Conservation (phyloP, 2,888 invertebrate genomes). For the Exocentrus adspersus region DNA sequence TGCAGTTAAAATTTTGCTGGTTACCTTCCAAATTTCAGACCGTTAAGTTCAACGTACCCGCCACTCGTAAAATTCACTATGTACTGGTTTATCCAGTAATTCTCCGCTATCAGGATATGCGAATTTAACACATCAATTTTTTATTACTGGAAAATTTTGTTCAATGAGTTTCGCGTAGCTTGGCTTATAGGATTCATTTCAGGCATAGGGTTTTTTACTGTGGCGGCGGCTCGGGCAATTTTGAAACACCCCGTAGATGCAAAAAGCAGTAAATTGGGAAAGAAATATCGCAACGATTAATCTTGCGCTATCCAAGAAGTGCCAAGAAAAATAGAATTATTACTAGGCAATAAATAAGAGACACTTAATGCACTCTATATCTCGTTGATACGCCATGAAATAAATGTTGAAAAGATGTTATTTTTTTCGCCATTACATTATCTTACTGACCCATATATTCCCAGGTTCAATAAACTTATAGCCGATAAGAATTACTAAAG, state of each 20-base stretch:
- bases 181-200: too few species aligned
- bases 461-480: slow-evolving; percentile 39
- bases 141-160: too few species aligned
- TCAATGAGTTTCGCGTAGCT: too few species aligned
- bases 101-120: too few species aligned
- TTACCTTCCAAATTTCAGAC: slow-evolving; percentile 27
- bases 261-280: background rate
- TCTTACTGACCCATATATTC: slow-evolving; percentile 56
- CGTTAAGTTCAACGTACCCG: slow-evolving; percentile 29
- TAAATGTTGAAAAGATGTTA: slow-evolving; percentile 27
- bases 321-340: slow-evolving; percentile 14
- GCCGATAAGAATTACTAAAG: slow-evolving; percentile 51
- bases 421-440: slow-evolving; percentile 49
- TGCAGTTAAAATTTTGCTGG: slow-evolving; percentile 20
- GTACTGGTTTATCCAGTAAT: slow-evolving; percentile 20
- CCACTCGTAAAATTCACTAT: slow-evolving; percentile 7
- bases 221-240: background rate
- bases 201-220: too few species aligned
- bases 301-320: background rate
- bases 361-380: slow-evolving; percentile 1
- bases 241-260: background rate
- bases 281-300: background rate
- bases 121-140: too few species aligned
- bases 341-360: slow-evolving; percentile 10
- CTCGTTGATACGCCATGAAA: slow-evolving; percentile 6